A percentile compares a stretch with the other conserved stretches of the same genome.
These are phyloP conservation scores for Melanerpes aurifrons DNA, from an alignment of 2,113 vertebrate species.

Conservation along the genomic window DNA sequence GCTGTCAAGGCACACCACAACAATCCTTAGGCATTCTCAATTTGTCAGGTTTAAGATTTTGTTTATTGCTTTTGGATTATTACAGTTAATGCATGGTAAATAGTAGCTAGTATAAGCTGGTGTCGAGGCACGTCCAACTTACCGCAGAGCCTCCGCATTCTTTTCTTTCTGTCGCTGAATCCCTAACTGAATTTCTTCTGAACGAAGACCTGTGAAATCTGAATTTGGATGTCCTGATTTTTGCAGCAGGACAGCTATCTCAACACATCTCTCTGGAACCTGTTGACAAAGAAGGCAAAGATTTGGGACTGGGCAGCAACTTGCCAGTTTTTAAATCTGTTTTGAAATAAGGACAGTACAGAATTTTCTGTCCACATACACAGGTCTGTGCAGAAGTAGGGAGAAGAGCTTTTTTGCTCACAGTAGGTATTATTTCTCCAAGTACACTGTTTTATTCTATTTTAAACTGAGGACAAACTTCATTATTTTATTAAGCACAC, in stretches of 20 bases:
- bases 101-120: not conserved
- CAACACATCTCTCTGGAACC: constrained; percentile 84
- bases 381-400: not conserved
- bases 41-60: not conserved
- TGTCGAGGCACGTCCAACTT: constrained; percentile 25
- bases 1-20: not conserved
- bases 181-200: constrained; percentile 82
- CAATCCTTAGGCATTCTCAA: too few relatives aligned
- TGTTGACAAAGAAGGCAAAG: constrained; percentile 48
- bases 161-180: constrained; percentile 83
- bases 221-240: constrained; percentile 73
- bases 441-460: not conserved
- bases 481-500: not conserved
- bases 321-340: accelerated
- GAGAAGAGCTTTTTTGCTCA: not conserved
- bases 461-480: not conserved
- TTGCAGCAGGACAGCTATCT: constrained; percentile 83
- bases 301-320: not conserved
- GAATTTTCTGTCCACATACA: not conserved
- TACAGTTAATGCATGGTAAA: not conserved
- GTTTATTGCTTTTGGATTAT: not conserved
- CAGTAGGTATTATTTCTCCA: not conserved
- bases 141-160: constrained; percentile 88
- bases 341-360: not conserved
- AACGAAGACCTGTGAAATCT: constrained; percentile 65